Base-by-base conservation (phyloP, 2,888 invertebrate species). In the Zeuzera pyrina region DNA sequence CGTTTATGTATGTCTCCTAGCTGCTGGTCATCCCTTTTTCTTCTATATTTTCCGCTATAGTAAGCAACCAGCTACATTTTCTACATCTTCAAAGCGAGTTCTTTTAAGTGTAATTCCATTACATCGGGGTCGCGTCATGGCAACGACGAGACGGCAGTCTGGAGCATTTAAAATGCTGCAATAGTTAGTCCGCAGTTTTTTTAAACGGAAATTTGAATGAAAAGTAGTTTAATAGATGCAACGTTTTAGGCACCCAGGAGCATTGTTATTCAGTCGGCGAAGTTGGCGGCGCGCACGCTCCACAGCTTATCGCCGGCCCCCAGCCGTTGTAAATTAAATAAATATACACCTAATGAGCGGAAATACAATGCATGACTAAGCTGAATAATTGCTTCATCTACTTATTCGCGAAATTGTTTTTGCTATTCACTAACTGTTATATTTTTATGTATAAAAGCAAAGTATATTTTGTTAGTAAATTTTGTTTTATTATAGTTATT, bases 251-350 rank as follows among this genome's bases (percentile, higher is more conserved):
- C 48, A 47, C 55, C 56, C 53, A 49, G 53, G 59, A 64, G 66
- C 71, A 83, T 83, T 83, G 78, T 78, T 81, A 83, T 83, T 83
- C 83, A 73, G 76, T 60, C 59, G 60, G 53, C 70, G 73, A 49
- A 57, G 72, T 60, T 66, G 57, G 54, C 57, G 62, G 52, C 69
- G 73, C 70, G 69, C 79, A 73, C 79, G 77, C 79, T 60, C 60
- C 69, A 47, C 57, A 66, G 79, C 83, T 81, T 83, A 83, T 83
- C 81, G 77, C 61, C 64, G 52, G 57, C 61, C 64, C 70, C 69
- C 81, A 81, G 79, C 68, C 77, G 68, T 69, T 76, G 78, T 78
- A 79, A 81, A 83, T 83, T 79, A 81, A 81, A 81, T 81, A 81
- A 81, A 81, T 79, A 79, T 73, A 77, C 77, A 74, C 63, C 71